Base-by-base conservation (phyloP, 2,888 invertebrate genomes). In the Drosophila infuscata region DNA sequence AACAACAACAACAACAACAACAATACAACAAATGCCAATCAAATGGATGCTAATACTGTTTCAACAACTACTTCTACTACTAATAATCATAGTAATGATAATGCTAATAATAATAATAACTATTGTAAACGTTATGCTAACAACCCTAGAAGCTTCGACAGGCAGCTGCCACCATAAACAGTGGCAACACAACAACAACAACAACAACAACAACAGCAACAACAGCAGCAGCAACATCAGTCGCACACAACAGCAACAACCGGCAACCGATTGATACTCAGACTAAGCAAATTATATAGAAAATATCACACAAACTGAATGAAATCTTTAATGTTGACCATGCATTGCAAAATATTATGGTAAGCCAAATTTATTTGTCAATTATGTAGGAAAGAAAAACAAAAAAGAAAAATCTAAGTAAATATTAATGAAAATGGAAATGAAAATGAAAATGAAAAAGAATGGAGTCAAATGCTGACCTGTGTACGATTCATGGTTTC, bases 291-390 rank as follows among this genome's bases (percentile, higher is more conserved):
- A 62, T 56, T 48, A 57, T 46, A 59, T 64, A 56, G 57, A 51
- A 46, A 25, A 25, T 25, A 25, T 25, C 25, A 51, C 58, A 60
- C 51, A 62, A 81, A 72, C 63, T 70, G 74, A 71, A 71, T 67
- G 60, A 76, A 78, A 76, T 73, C 69, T 81, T 74, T 76, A 82
- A 79, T 78, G 81, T 79, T 87, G 91, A 88, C 88, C 85, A 90
- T 88, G 82, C 83, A 86, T 78, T 82, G 73, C 81, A 82, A 80
- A 81, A 74, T 73, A 80, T 83, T 74, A 89, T 90, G 88, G 88
- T 88, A 88, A 88, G 90, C 88, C 88, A 88, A 88, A 88, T 78
- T 87, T 71, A 75, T 78, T 89, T 89, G 88, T 88, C 88, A 88
- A 88, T 88, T 88, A 88, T 59, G 20, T 76, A 79, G 79, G 53